Conservation (phyloP, 2,797 vertebrate species). For the Melanogrammus aeglefinus region DNA sequence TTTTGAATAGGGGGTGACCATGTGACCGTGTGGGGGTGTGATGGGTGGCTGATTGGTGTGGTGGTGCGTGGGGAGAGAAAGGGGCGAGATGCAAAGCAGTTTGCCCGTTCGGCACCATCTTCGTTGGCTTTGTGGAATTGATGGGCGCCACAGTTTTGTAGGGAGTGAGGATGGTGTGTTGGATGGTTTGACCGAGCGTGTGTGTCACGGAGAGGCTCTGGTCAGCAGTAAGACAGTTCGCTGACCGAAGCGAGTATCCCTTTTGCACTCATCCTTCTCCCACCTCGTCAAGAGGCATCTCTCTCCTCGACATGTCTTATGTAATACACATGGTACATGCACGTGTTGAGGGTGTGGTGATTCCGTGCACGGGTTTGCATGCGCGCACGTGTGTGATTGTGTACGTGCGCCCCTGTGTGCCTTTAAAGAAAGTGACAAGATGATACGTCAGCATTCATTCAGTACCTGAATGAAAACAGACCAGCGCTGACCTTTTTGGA, state of each 20-base stretch:
- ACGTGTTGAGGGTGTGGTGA: background rate
- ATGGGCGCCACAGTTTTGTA: too few relatives aligned
- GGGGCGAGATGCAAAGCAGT: too few relatives aligned
- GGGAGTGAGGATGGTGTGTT: too few relatives aligned
- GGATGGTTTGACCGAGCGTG: too few relatives aligned
- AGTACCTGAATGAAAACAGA: background rate
- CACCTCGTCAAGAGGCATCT: background rate
- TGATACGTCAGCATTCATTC: background rate
- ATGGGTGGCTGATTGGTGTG: background rate
- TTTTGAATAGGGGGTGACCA: background rate
- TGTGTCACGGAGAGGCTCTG: background rate
- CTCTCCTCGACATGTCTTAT: background rate
- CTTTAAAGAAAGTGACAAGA: background rate
- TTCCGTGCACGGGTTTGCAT: conserved; percentile 15
- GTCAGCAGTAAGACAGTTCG: conserved; percentile 39
- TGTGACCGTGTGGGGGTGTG: background rate
- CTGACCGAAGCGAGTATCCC: conserved; percentile 38
- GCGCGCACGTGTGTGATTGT: conserved; percentile 21
- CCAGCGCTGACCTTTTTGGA: background rate
- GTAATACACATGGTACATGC: background rate
- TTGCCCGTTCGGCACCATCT: too few relatives aligned
- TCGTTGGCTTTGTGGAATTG: too few relatives aligned
- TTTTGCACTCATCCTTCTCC: background rate
- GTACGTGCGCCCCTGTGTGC: conserved; percentile 2
- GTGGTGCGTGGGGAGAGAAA: too few relatives aligned